Base-by-base conservation (phyloP, 2,888 invertebrate genomes). In the Noctua janthina region DNA sequence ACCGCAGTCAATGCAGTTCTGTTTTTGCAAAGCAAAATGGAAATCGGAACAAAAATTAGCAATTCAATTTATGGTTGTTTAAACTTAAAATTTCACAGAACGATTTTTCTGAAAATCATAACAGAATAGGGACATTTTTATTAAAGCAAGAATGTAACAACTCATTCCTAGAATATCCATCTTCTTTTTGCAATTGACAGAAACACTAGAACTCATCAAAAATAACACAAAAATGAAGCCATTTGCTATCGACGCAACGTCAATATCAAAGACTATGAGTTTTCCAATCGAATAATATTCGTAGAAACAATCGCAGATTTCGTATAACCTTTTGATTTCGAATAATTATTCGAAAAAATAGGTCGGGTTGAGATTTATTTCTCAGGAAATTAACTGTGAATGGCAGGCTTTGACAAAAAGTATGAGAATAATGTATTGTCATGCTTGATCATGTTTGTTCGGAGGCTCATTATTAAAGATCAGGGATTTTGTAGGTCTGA, bases 371-470 rank as follows among this genome's bases (percentile, higher is more conserved):
- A 82, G 74, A 88, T 87, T 90, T 89, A 78, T 87, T 85, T 83
- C 81, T 79, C 89, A 89, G 91, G 90, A 91, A 91, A 92, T 92
- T 90, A 89, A 84, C 81, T 89, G 78, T 43, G 81, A 81, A 85
- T 78, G 85, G 88, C 90, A 87, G 87, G 70, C 85, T 84, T 84
- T 83, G 82, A 88, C 79, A 86, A 83, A 81, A 75, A 74, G 59
- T 78, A 70, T 76, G 29, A 73, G 56, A 78, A 76, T 74, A 23
- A 23, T 75, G 51, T 81, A 56, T 10, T 43, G 62, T 78, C 70
- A 72, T 68, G 71, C 51, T 59, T 76, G 76, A 71, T 87, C 82
- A 66, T 74, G 62, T 76, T 81, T 78, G 64, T 73, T 56, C 23
- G 23, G 39, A 17, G 39, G 70, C 59, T 76, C 54, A 70, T 80